Percentiles rank a stretch among this genome's conserved stretches.
These are phyloP conservation scores for Nemotelus nigrinus DNA, from an alignment of 2,888 invertebrate genomes.

Conservation along the genomic window DNA sequence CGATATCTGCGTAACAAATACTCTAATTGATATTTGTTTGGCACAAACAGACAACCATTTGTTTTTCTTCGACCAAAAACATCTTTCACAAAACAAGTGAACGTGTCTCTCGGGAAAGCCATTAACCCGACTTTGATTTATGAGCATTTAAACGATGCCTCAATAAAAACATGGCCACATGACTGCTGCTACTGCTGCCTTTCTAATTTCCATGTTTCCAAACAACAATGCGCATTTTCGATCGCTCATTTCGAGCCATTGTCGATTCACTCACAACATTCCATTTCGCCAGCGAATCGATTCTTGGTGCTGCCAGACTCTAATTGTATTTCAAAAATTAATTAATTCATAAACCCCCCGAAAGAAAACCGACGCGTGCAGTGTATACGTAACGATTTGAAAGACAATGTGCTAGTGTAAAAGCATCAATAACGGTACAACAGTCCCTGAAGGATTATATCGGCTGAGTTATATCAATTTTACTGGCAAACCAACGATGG, in stretches of 20 bases:
- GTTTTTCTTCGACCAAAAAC: background rate
- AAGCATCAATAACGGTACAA: constrained; percentile 6
- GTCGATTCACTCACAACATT: background rate
- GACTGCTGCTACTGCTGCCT: too few relatives aligned
- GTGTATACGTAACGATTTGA: background rate
- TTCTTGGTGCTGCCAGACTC: background rate
- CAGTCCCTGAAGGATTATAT: constrained; percentile 19
- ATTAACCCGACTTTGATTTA: constrained; percentile 19
- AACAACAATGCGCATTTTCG: background rate
- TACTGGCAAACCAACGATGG: background rate
- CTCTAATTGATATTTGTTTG: too few relatives aligned
- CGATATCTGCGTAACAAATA: too few relatives aligned
- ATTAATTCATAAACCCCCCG: constrained; percentile 26
- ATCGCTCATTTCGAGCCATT: background rate
- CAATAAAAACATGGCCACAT: background rate
- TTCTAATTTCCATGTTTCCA: background rate
- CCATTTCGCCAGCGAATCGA: background rate
- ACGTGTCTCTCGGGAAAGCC: background rate
- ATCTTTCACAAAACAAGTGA: background rate
- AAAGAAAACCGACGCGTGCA: background rate
- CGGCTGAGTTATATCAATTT: constrained; percentile 27
- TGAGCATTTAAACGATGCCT: constrained; percentile 3
- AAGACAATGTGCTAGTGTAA: background rate
- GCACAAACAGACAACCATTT: too few relatives aligned
- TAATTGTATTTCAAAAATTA: constrained; percentile 32